Conservation (phyloP, 2,797 vertebrate genomes). For the Falco cherrug region DNA sequence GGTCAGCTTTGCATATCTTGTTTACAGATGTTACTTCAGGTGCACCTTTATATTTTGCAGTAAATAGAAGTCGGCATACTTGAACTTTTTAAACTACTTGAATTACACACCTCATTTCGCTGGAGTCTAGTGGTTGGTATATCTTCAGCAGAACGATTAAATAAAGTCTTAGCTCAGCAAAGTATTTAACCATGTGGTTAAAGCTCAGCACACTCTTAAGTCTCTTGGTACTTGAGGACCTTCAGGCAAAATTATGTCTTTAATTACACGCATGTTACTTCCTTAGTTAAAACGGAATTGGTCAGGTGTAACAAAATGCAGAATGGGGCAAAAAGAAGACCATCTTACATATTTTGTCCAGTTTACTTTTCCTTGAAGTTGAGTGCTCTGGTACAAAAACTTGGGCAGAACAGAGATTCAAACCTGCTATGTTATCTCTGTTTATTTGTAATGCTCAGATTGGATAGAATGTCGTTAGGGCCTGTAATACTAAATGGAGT, state of each 20-base stretch:
- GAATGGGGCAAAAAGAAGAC: not conserved
- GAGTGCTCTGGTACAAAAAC: not conserved
- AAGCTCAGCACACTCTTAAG: not conserved
- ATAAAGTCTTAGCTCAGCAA: not conserved
- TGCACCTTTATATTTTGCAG: not conserved
- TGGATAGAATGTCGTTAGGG: no score
- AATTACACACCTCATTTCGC: not conserved
- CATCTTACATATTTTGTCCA: not conserved
- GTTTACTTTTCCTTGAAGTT: not conserved
- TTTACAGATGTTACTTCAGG: not conserved
- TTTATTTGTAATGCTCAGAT: not conserved
- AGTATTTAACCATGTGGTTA: not conserved
- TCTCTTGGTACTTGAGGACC: not conserved
- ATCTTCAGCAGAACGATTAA: not conserved
- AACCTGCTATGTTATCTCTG: accelerated
- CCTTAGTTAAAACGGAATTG: not conserved
- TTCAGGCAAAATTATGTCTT: not conserved
- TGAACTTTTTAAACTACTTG: not conserved
- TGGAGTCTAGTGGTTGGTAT: not conserved
- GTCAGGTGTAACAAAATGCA: not conserved
- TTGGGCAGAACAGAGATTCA: not conserved
- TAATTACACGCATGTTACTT: not conserved
- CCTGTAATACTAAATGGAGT: not conserved
- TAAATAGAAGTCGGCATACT: not conserved
- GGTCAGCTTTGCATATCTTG: not conserved